Percentiles rank a stretch among this genome's conserved stretches.
Conservation (phyloP, 2,113 vertebrate genomes). For the Dendropsophus ebraccatus region DNA sequence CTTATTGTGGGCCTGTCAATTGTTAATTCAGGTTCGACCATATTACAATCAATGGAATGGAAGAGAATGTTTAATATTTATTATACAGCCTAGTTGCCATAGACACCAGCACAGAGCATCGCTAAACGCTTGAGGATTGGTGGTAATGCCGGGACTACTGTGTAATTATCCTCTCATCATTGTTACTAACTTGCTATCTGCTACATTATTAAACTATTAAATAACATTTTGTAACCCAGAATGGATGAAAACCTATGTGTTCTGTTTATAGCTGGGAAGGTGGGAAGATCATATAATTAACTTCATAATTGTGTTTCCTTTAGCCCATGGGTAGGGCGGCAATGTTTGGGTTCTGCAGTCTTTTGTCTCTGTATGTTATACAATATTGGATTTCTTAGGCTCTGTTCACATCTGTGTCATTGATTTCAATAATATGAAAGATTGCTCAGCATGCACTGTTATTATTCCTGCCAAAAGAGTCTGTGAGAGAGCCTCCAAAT, state of each 20-base stretch:
- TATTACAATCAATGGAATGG: constrained; percentile 64
- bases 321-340: not conserved
- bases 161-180: constrained; percentile 62
- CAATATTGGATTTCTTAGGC: not conserved
- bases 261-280: constrained; percentile 23
- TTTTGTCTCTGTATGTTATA: not conserved
- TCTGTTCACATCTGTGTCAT: too few species aligned
- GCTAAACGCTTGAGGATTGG: constrained; percentile 55
- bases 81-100: constrained; percentile 62
- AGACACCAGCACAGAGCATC: constrained; percentile 61
- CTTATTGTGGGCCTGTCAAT: constrained; percentile 43
- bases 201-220: constrained; percentile 57
- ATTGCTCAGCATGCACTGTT: too few species aligned
- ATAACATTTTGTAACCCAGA: constrained; percentile 38
- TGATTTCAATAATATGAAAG: too few species aligned
- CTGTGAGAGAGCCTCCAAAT: too few species aligned
- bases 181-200: constrained; percentile 61
- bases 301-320: constrained; percentile 11
- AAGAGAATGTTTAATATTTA: constrained; percentile 71
- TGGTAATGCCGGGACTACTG: constrained; percentile 61
- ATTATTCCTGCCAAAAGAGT: too few species aligned
- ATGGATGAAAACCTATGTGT: constrained; percentile 17
- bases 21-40: constrained; percentile 60
- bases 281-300: constrained; percentile 15
- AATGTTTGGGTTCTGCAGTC: not conserved